These are phyloP conservation scores for Neolamprologus tretocephalus DNA, from an alignment of 2,113 vertebrate species.

Conservation along the genomic window DNA sequence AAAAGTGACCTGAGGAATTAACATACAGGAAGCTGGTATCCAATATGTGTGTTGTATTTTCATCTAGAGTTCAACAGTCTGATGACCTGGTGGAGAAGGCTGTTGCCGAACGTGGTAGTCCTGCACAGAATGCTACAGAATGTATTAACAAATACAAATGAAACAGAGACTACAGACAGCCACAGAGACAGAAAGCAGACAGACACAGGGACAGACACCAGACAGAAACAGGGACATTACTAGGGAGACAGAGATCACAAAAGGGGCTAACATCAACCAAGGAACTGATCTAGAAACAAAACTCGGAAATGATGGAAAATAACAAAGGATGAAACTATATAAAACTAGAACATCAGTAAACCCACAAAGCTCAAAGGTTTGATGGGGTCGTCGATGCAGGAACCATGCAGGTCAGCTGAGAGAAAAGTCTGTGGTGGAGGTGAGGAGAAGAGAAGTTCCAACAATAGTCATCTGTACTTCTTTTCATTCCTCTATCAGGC, in stretches of 20 bases:
- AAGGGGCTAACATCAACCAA: not conserved
- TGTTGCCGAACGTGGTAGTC: too few relatives aligned
- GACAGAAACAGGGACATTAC: not conserved
- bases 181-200: not conserved
- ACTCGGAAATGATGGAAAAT: not conserved
- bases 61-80: too few relatives aligned
- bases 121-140: too few relatives aligned
- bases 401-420: not conserved
- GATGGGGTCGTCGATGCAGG: not conserved
- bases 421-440: not conserved
- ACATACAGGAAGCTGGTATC: too few relatives aligned
- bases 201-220: not conserved
- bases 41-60: too few relatives aligned
- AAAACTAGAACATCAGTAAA: not conserved
- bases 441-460: not conserved
- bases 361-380: not conserved
- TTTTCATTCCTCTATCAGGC: not conserved
- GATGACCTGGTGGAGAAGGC: too few relatives aligned
- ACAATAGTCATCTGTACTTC: not conserved
- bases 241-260: not conserved
- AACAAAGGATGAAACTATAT: not conserved
- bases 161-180: not conserved
- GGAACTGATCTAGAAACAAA: not conserved
- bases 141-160: not conserved
- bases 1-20: too few relatives aligned